Evolutionary conservation across 1,140 invertebrate genomes (phyloP), one percentile per base, ranked within the genome.

Genomic region (Drosophila sturtevanti): DNA sequence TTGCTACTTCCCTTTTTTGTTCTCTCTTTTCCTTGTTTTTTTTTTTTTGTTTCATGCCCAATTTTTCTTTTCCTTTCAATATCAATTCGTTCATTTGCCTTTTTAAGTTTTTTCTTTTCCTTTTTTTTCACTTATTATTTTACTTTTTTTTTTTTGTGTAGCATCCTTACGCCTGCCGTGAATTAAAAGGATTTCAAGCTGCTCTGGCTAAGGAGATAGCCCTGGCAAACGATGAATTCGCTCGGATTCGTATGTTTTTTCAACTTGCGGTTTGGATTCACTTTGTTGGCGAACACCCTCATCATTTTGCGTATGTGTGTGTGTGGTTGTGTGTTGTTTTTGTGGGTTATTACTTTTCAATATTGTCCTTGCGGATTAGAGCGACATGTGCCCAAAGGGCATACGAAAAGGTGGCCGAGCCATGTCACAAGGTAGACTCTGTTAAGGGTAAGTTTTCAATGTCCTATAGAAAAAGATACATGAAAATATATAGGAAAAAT

Each of bases 281-380:
- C 72, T 74, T 74, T 74, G 71, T 44, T 18, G 61, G 56, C 60
- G 34, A 48, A 79, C 85, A 89, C 82, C 82, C 82, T 87, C 69
- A 62, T 87, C 84, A 87, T 38, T 44, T 56, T 66, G 64, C 63
- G 21, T 71, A 48, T 58, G 34, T 71, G 51, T 68, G 61, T 77
- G 68, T 62, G 64, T 21, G 61, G 51, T 68, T 72, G 72, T 70
- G 48, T 82, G 79, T 82, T 90, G 73, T 85, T 85, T 64, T 78
- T 90, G 86, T 77, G 89, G 84, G 79, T 90, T 90, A 90, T 90
- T 90, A 90, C 85, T 90, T 90, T 90, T 89, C 89, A 90, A 90
- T 90, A 90, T 90, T 90, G 81, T 91, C 75, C 76, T 90, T 90
- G 70, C 77, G 84, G 89, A 90, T 91, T 91, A 90, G 54, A 64